Evolutionary conservation across 1,140 invertebrate species (phyloP).

Genomic region (Drosophila nasuta): DNA sequence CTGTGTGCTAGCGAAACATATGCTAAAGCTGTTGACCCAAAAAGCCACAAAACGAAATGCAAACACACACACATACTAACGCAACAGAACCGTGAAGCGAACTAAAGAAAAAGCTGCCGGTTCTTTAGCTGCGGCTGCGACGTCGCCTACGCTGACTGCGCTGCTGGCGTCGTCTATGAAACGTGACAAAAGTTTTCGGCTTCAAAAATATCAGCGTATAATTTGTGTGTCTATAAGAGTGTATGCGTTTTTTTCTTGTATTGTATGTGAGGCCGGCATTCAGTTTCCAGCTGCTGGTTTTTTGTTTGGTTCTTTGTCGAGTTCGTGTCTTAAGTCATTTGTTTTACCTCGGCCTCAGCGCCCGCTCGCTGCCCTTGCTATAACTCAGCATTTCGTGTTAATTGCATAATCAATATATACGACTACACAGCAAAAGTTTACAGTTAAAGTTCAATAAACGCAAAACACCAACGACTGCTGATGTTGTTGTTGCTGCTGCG

Average conservation of each 20-base stretch:
- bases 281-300: conserved; percentile 24
- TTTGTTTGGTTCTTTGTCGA: conserved; percentile 32
- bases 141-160: conserved; percentile 23
- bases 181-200: conserved; percentile 57
- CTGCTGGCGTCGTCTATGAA: conserved; percentile 39
- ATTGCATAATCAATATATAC: conserved; percentile 78
- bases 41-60: conserved; percentile 82
- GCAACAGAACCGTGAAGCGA: conserved; percentile 17
- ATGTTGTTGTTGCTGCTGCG: conserved; percentile 18
- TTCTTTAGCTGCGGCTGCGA: conserved; percentile 24
- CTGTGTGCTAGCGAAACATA: conserved; percentile 72
- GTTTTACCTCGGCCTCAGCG: conserved; percentile 41
- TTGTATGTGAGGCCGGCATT: conserved; percentile 21
- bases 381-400: conserved; percentile 65
- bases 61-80: conserved; percentile 62
- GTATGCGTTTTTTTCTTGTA: conserved; percentile 4
- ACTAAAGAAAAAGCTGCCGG: conserved; percentile 46
- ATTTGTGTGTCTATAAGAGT: conserved; percentile 10
- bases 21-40: conserved; percentile 80
- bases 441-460: conserved; percentile 77
- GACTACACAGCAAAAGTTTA: conserved; percentile 37
- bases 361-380: conserved; percentile 14
- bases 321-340: conserved; percentile 80
- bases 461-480: conserved; percentile 37
- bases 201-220: conserved; percentile 38